These are phyloP conservation scores for Pluvialis apricaria DNA, from an alignment of 2,113 vertebrate genomes.

Conservation along the genomic window DNA sequence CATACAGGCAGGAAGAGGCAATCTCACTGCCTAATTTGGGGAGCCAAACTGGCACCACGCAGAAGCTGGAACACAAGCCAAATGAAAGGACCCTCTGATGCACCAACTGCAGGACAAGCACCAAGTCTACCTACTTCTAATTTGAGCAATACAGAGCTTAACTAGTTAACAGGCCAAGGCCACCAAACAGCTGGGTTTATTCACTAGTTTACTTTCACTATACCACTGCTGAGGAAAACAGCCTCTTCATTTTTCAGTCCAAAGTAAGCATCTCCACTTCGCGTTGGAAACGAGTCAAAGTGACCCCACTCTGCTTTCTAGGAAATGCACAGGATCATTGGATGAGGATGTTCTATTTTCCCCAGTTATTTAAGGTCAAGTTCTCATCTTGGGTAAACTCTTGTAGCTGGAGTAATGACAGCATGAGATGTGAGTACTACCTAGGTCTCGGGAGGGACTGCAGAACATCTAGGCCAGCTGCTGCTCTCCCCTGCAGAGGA, in stretches of 20 bases:
- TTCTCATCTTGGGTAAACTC: not conserved
- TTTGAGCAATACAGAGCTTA: not conserved
- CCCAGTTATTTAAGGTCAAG: not conserved
- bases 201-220: not conserved
- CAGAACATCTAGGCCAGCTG: not conserved
- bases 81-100: not conserved
- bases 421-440: not conserved
- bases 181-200: not conserved
- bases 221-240: not conserved
- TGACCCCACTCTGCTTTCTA: not conserved
- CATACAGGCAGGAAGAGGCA: not conserved
- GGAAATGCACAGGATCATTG: not conserved
- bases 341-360: not conserved
- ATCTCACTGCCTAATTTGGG: not conserved
- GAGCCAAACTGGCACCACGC: not conserved
- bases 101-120: not conserved
- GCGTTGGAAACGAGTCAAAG: not conserved
- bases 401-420: not conserved
- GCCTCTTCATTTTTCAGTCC: not conserved
- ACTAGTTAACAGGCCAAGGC: not conserved
- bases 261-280: not conserved
- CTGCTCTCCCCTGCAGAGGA: not conserved
- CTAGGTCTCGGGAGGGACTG: not conserved
- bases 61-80: not conserved
- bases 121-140: not conserved